Conservation (phyloP, 2,797 vertebrate genomes). For the Jordanella pulchra region DNA sequence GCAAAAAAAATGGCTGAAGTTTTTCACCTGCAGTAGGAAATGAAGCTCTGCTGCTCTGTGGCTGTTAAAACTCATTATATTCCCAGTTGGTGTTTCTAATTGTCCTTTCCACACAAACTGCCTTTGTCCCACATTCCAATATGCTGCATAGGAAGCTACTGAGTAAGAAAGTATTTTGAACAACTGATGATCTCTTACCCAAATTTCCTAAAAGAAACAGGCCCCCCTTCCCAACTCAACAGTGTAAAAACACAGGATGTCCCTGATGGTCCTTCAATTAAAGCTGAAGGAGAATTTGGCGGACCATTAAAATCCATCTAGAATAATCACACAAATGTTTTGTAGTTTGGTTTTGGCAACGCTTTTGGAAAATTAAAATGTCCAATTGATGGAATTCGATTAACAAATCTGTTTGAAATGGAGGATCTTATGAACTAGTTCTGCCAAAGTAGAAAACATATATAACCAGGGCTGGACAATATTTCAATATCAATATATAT, state of each 20-base stretch:
- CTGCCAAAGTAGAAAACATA: not conserved
- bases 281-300: not conserved
- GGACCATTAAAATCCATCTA: not conserved
- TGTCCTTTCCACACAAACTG: conserved; percentile 3
- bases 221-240: not conserved
- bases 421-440: no score
- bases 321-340: not conserved
- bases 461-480: no score
- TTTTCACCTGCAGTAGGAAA: not conserved
- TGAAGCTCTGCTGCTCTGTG: not conserved
- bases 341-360: not conserved
- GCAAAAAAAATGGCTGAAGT: not conserved
- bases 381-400: not conserved
- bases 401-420: not conserved
- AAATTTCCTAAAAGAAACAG: no score
- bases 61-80: not conserved
- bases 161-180: not conserved
- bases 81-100: not conserved
- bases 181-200: no score
- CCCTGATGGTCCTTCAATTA: not conserved
- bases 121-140: not conserved
- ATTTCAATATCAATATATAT: no score
- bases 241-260: not conserved
- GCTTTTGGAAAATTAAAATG: not conserved
- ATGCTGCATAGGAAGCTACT: not conserved